phyloP scores from a whole-genome alignment of 2,113 vertebrate genomes.

The Leuciscus idus region DNA sequence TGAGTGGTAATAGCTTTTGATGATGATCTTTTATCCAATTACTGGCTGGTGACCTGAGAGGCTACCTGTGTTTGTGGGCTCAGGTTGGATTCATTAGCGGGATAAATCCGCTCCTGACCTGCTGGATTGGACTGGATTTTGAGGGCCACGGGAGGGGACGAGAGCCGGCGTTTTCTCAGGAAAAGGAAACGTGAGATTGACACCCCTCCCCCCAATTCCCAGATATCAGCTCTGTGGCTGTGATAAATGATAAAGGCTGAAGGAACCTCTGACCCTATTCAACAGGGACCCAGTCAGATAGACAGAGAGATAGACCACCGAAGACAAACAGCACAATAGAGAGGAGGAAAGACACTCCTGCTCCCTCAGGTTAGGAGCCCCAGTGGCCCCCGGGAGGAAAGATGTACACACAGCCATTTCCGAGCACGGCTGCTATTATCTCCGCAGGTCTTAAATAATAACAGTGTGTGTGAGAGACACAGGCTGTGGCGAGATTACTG shows the following conservation, averaged over 20 bases:
- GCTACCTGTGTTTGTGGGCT: constrained; percentile 47
- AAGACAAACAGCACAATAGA: constrained; percentile 41
- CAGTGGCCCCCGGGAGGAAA: constrained; percentile 33
- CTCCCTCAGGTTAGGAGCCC: constrained; percentile 16
- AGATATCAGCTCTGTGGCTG: constrained; percentile 14
- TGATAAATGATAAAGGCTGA: constrained; percentile 48
- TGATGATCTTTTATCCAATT: constrained; percentile 61
- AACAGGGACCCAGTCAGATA: constrained; percentile 32
- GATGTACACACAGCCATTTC: constrained; percentile 51
- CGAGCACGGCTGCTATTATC: constrained; percentile 54
- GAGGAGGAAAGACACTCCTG: constrained; percentile 13
- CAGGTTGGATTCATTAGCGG: constrained; percentile 52
- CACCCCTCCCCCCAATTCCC: background rate
- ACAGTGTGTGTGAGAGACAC: constrained; percentile 43
- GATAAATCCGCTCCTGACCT: constrained; percentile 47
- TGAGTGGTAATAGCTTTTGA: constrained; percentile 57
- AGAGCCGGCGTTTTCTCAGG: background rate
- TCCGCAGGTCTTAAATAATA: constrained; percentile 54
- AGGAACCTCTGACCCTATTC: constrained; percentile 31
- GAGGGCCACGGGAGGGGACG: background rate
- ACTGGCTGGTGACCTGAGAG: constrained; percentile 51
- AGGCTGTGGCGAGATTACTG: constrained; percentile 51
- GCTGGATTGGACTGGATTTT: constrained; percentile 36
- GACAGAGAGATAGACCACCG: constrained; percentile 30
- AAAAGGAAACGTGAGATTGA: constrained; percentile 23